Conservation (phyloP, 2,888 invertebrate species). For the Apoda limacodes region DNA sequence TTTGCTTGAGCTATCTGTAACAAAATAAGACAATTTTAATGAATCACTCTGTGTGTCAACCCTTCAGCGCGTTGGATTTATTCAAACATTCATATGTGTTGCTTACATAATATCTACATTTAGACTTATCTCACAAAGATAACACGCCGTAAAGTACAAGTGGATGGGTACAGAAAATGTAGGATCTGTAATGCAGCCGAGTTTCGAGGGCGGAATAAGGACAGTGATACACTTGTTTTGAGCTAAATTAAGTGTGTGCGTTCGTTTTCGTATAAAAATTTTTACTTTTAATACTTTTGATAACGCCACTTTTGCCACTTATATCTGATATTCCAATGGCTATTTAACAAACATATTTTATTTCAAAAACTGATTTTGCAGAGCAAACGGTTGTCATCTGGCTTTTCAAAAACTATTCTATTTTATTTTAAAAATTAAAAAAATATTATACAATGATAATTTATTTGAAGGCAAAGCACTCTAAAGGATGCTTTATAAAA, state of each 20-base stretch:
- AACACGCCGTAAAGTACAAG: constrained; percentile 47
- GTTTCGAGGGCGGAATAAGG: constrained; percentile 28
- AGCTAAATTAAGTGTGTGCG: constrained; percentile 4
- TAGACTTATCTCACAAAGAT: constrained; percentile 42
- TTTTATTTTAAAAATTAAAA: constrained; percentile 6
- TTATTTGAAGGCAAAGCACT: no score
- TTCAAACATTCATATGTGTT: no score
- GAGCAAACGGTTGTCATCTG: no score
- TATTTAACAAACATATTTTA: no score
- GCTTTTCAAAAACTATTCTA: neutral
- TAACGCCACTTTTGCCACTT: no score
- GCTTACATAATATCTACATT: no score
- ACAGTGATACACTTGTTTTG: constrained; percentile 18
- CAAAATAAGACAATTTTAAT: constrained; percentile 14
- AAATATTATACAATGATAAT: constrained; percentile 9
- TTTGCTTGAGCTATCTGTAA: no score
- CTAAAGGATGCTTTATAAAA: no score
- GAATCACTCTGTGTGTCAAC: constrained; percentile 16
- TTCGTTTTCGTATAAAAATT: constrained; percentile 7
- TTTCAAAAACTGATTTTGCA: no score
- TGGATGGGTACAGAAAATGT: constrained; percentile 29
- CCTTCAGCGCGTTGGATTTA: no score
- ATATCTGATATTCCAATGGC: no score
- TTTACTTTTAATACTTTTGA: no score
- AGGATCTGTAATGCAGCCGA: constrained; percentile 24